Evolutionary conservation across 2,113 vertebrate species (phyloP), one percentile per base, ranked within the genome.

Genomic region (Hippocampus comes): DNA sequence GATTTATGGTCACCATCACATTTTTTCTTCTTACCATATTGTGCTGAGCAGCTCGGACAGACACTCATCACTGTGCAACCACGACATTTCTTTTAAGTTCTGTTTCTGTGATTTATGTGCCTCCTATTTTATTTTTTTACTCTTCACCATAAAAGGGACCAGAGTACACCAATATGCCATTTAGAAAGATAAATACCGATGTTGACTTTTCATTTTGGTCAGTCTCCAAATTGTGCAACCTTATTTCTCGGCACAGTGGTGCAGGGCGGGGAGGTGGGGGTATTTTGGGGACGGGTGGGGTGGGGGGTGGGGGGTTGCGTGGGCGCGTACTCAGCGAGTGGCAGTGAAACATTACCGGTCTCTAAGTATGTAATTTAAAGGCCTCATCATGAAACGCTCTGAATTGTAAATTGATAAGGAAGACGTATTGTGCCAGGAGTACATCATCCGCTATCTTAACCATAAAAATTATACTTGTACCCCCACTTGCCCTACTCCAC

Each of bases 381-480:
- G 70, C 23, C 77, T 76, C 74, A 64, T 78, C 72, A 68, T 69
- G 25, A 70, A 78, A 82, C 70, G 12, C 74, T 80, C 30, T 76
- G 64, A 75, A 86, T 78, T 80, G 43, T 83, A 78, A 76, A 75
- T 78, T 80, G 82, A 82, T 83, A 84, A 82, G 80, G 78, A 81
- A 86, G 82, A 87, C 75, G 8, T 79, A 85, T 78, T 80, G 79
- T 72, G 69, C 66, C 74, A 17, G 3, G 71, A 83, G 72, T 84
- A 75, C 77, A 89, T 89, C 84, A 87, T 84, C 80, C 64, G 59
- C 85, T 86, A 88, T 90, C 85, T 82, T 65, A 61, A 81, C 82
- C 75, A 71, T 85, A 79, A 82, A 87, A 85, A 66, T 82, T 63
- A 76, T 78, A 75, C 78, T 77, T 73, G 73, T 77, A 75, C 57